Evolutionary conservation across 2,113 vertebrate genomes (phyloP).

Genomic region (Hoplias malabaricus): DNA sequence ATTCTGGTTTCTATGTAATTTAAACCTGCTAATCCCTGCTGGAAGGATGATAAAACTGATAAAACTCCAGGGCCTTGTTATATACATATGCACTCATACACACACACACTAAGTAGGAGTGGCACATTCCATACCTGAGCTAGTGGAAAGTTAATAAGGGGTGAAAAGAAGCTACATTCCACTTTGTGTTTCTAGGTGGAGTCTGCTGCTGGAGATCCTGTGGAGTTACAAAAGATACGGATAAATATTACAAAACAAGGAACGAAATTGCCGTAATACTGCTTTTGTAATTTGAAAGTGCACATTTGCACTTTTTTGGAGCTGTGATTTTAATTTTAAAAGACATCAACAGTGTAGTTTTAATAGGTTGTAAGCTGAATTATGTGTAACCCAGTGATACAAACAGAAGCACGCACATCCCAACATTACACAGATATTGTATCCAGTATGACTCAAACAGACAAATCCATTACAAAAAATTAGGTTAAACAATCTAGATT

Average conservation of each 20-base stretch:
- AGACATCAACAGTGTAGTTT: too few relatives aligned
- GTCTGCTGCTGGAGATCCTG: neutral
- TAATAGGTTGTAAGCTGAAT: too few relatives aligned
- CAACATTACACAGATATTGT: neutral
- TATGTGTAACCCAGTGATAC: too few relatives aligned
- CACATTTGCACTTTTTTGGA: too few relatives aligned
- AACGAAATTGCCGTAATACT: too few relatives aligned
- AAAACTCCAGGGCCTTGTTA: neutral
- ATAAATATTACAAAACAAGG: too few relatives aligned
- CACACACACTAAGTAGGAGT: conserved; percentile 55
- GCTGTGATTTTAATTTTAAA: too few relatives aligned
- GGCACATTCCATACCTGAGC: conserved; percentile 61
- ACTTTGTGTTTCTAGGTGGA: neutral
- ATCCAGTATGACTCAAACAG: neutral
- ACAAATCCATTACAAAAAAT: neutral
- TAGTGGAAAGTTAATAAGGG: conserved; percentile 42
- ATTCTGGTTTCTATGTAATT: conserved; percentile 57
- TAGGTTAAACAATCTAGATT: neutral
- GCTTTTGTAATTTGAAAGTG: too few relatives aligned
- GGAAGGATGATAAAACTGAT: conserved; percentile 49
- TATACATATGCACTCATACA: neutral
- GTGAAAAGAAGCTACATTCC: conserved; percentile 11
- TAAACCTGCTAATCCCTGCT: conserved; percentile 57
- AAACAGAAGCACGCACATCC: too few relatives aligned
- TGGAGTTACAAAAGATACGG: too few relatives aligned